phyloP scores from a whole-genome alignment of 2,888 invertebrate species.

The Luperina nickerlii region DNA sequence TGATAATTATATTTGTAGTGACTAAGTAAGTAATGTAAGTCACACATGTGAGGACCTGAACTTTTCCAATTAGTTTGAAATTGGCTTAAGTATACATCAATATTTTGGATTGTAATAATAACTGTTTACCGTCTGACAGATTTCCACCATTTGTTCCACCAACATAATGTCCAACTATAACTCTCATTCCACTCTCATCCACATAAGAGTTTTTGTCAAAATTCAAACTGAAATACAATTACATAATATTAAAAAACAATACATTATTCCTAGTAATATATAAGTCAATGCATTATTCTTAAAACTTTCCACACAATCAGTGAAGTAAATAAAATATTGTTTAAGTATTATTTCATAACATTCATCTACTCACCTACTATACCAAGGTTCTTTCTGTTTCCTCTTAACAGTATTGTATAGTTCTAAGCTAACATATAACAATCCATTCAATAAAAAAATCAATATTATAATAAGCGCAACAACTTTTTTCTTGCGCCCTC shows the following conservation, averaged over 20 bases:
- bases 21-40: not conserved
- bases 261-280: not conserved
- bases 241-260: not conserved
- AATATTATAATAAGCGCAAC: slow-evolving; percentile 78
- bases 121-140: slow-evolving; percentile 92
- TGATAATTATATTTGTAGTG: not conserved
- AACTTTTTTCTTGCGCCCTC: slow-evolving; percentile 86
- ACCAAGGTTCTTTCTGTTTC: slow-evolving; percentile 80
- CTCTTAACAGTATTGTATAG: slow-evolving; percentile 80
- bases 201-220: slow-evolving; percentile 93
- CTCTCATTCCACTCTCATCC: slow-evolving; percentile 94
- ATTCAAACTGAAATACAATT: slow-evolving; percentile 83
- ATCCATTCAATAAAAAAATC: slow-evolving; percentile 82
- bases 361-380: slow-evolving; percentile 76
- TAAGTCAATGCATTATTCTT: not conserved
- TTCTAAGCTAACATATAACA: slow-evolving; percentile 85
- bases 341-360: slow-evolving; percentile 20
- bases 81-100: not conserved
- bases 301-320: not conserved
- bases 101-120: not conserved
- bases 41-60: not conserved
- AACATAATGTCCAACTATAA: slow-evolving; percentile 97
- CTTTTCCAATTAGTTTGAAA: not conserved
- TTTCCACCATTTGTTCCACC: slow-evolving; percentile 95
- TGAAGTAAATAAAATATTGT: not conserved